Evolutionary conservation across 1,140 invertebrate genomes (phyloP), one percentile per base, ranked within the genome.

Genomic region (Penaeus japonicus): DNA sequence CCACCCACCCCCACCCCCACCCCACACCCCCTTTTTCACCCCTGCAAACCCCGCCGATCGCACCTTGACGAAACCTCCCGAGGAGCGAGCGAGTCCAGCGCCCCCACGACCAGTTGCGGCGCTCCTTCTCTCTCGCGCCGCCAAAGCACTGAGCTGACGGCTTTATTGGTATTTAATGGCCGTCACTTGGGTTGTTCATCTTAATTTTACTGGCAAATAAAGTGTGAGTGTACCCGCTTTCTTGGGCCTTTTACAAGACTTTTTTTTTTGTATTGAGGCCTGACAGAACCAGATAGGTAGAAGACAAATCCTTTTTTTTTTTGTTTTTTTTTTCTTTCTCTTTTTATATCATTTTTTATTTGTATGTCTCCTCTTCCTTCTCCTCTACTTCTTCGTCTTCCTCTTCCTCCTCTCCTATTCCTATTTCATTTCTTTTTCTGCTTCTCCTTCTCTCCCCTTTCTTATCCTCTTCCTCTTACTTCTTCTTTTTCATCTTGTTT

Each of bases 131-230:
- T n/a, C n/a, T n/a, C n/a, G n/a, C n/a, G 59, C 82, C 47, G 30
- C 39, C 54, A 53, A n/a, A 88, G 80, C 86, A 83, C 80, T 78
- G 55, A 59, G 70, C 47, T 30, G 86, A 88, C 80, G 80, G n/a
- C 80, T 88, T 88, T 88, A 88, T 88, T 77, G 80, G 54, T 53
- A 79, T 79, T 88, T 88, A 88, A 88, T 88, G 80, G 86, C 78
- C 86, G 80, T 88, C 80, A 88, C 86, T 62, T 32, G 80, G 86
- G 80, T 39, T 82, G 86, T 88, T 88, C 86, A 88, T 88, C 86
- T 88, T 88, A 88, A 88, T 88, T 88, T 88, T 88, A 88, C 86
- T 88, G 86, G 86, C 86, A 84, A 88, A 88, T 88, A 88, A 88
- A 88, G 86, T 84, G 86, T 88, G 77, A 88, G 70, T 80, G 86